Evolutionary conservation across 2,888 invertebrate species (phyloP).

Genomic region (Smittia aterrima): DNA sequence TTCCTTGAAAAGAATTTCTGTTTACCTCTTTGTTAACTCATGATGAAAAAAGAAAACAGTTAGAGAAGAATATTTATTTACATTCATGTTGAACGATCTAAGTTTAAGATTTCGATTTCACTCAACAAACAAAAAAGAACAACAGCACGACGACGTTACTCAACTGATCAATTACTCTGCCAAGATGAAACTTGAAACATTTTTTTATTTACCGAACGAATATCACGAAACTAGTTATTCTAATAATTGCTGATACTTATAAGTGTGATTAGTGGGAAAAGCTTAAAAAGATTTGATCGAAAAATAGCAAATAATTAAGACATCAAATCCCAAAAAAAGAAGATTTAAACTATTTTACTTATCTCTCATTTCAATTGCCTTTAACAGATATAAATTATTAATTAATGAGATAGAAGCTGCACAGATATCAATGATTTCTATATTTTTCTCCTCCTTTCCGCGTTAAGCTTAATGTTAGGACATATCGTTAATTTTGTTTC

Average conservation of each 20-base stretch:
- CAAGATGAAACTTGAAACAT: background rate
- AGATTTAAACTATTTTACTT: too few species aligned
- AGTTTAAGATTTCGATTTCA: background rate
- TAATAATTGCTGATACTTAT: constrained; percentile 8
- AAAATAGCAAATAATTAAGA: background rate
- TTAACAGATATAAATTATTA: too few species aligned
- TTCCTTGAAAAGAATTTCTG: background rate
- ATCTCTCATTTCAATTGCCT: too few species aligned
- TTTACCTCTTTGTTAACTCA: background rate
- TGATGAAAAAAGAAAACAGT: background rate
- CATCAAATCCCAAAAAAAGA: background rate
- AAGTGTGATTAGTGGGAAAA: constrained; percentile 39
- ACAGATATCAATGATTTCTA: too few species aligned
- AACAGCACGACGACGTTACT: background rate
- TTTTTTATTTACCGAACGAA: constrained; percentile 15
- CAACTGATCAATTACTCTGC: background rate
- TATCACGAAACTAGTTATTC: background rate
- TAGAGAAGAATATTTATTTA: background rate
- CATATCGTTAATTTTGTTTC: constrained; percentile 20
- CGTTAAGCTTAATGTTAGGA: background rate
- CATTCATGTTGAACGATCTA: background rate
- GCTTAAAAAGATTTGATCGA: constrained; percentile 18
- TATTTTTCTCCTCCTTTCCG: background rate
- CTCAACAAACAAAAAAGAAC: background rate
- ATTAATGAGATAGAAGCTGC: too few species aligned